Base-by-base conservation (phyloP, 1,140 invertebrate species). In the Halesus radiatus region DNA sequence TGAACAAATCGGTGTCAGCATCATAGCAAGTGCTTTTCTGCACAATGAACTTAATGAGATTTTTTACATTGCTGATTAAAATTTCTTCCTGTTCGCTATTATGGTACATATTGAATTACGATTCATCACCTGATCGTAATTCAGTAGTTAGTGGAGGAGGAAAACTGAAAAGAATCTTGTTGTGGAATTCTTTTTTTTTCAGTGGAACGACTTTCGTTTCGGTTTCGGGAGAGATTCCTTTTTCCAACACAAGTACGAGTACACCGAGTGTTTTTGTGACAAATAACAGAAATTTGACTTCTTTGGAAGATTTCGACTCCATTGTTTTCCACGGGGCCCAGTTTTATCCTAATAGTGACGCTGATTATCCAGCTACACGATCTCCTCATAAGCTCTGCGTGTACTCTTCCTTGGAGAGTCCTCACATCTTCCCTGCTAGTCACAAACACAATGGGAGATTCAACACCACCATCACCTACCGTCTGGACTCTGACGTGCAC, bases 401-500 rank as follows among this genome's bases (percentile, higher is more conserved):
- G 13, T 84, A 78, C 32, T 70, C 52, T 7, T 76, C 76, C 4
- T 13, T 77, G 29, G 73, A 82, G 84, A 84, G 87, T 0, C 86
- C 87, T 7, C 84, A 84, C 0, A 86, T 84, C 0, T 86, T 86
- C 56, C 85, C 87, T 45, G 80, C 75, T 1, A 64, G 85, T 18
- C 64, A 72, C 37, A 82, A 85, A 29, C 85, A 87, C 32, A 68
- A 78, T 29, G 52, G 81, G 0, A 86, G 86, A 70, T 89, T 92
- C 62, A 92, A 93, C 84, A 89, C 92, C 85, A 93, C 92, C 4
- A 90, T 89, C 79, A 90, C 89, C 16, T 93, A 93, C 85, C 86
- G 93, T 18, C 85, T 89, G 26, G 93, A 93, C 84, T 92, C 92
- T 29, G 92, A 93, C 80, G 88, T 94, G 23, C 86, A 91, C 0